Evolutionary conservation across 2,797 vertebrate species (phyloP).

Genomic region (Okamejei kenojei): DNA sequence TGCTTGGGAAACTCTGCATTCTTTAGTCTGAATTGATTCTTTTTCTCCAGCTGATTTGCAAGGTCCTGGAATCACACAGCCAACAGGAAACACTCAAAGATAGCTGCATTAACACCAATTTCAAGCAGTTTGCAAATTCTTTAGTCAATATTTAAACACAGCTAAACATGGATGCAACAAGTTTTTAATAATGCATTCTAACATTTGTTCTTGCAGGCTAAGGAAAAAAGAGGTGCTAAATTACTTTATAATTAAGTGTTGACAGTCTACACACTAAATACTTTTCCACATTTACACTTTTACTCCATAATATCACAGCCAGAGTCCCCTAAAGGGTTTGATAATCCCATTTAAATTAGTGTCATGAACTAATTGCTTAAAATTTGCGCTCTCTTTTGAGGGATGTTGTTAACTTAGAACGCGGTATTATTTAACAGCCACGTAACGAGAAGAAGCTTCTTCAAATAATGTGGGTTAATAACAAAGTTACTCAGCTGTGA

Average conservation of each 20-base stretch:
- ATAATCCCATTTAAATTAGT: constrained; percentile 9
- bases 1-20: background rate
- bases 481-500: background rate
- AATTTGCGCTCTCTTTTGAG: background rate
- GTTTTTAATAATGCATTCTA: constrained; percentile 22
- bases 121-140: background rate
- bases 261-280: background rate
- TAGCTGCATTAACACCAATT: constrained; percentile 20
- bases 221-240: background rate
- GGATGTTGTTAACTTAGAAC: too few species aligned
- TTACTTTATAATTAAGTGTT: constrained; percentile 22
- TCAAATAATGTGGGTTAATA: background rate
- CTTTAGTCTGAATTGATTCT: background rate
- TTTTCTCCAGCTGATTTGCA: background rate
- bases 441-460: background rate
- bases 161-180: background rate
- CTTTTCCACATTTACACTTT: background rate
- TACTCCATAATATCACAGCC: constrained; percentile 7
- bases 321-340: background rate
- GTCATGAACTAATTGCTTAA: background rate
- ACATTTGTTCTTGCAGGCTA: constrained; percentile 1
- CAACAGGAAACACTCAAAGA: background rate
- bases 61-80: background rate
- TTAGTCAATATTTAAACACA: constrained; percentile 31
- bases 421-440: background rate